phyloP scores from a whole-genome alignment of 2,113 vertebrate species.

The Sminthopsis crassicaudata region DNA sequence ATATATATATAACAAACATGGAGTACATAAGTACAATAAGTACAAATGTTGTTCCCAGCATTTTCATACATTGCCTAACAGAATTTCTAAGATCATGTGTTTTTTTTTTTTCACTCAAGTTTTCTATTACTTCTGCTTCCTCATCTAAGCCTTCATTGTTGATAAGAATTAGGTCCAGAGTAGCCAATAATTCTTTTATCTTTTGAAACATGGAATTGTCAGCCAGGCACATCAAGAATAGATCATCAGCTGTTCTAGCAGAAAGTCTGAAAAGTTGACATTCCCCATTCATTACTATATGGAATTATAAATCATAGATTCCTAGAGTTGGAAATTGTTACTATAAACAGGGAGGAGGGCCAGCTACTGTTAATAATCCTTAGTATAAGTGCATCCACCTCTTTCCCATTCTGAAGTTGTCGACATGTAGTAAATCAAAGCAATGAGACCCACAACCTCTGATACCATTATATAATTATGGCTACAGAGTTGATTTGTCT shows the following conservation, averaged over 20 bases:
- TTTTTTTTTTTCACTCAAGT: neutral
- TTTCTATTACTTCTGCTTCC: neutral
- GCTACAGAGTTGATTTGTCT: neutral
- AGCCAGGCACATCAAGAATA: neutral
- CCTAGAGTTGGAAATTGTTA: neutral
- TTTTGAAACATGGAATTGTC: neutral
- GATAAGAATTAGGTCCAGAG: neutral
- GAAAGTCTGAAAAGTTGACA: neutral
- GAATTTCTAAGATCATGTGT: neutral
- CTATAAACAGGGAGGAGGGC: neutral
- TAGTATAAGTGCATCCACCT: neutral
- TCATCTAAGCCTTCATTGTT: neutral
- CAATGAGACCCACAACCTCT: neutral
- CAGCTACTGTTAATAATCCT: neutral
- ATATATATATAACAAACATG: neutral
- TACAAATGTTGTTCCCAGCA: neutral
- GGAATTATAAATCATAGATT: neutral
- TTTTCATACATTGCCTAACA: neutral
- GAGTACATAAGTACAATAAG: no score
- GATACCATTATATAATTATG: neutral
- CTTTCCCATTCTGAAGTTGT: neutral
- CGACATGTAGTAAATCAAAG: neutral
- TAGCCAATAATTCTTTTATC: neutral
- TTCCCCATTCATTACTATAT: neutral
- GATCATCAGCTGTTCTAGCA: neutral